These are phyloP conservation scores for Calycopis cecrops DNA, from an alignment of 1,140 invertebrate species.

Conservation along the genomic window DNA sequence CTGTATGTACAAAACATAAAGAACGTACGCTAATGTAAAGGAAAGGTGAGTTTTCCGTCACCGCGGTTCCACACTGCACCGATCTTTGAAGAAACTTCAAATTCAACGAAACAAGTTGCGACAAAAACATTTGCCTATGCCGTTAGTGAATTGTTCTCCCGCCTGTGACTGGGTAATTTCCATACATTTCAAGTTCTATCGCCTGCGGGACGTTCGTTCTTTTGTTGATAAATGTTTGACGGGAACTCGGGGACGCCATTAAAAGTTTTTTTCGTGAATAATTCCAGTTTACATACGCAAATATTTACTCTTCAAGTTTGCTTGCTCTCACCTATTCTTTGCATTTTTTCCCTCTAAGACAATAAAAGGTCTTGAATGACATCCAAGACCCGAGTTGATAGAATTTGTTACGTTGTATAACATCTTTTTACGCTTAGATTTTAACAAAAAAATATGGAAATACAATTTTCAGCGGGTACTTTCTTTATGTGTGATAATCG, in stretches of 20 bases:
- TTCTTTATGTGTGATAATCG: no score
- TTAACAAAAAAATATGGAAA: no score
- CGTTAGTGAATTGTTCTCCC: slow-evolving; percentile 74
- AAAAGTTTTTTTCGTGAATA: slow-evolving; percentile 75
- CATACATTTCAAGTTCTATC: slow-evolving; percentile 75
- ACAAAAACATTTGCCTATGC: slow-evolving; percentile 73
- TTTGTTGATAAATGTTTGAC: slow-evolving; percentile 76
- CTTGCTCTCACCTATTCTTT: slow-evolving; percentile 68
- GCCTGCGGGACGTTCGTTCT: slow-evolving; percentile 74
- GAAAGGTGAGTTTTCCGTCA: neutral
- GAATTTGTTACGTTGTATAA: slow-evolving; percentile 1
- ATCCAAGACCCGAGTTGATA: slow-evolving; percentile 25
- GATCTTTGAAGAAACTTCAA: slow-evolving; percentile 37
- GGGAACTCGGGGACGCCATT: slow-evolving; percentile 74
- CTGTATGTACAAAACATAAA: no score
- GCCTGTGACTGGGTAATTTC: slow-evolving; percentile 73
- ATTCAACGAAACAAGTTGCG: slow-evolving; percentile 67
- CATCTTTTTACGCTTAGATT: no score
- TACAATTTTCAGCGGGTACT: no score
- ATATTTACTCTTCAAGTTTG: slow-evolving; percentile 72
- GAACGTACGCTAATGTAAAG: neutral
- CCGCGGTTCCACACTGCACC: slow-evolving; percentile 11
- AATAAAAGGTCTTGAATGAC: slow-evolving; percentile 41
- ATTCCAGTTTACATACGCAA: slow-evolving; percentile 74
- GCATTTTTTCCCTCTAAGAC: slow-evolving; percentile 65